Evolutionary conservation across 1,140 invertebrate genomes (phyloP), one percentile per base, ranked within the genome.

Genomic region (Hermetia illucens): DNA sequence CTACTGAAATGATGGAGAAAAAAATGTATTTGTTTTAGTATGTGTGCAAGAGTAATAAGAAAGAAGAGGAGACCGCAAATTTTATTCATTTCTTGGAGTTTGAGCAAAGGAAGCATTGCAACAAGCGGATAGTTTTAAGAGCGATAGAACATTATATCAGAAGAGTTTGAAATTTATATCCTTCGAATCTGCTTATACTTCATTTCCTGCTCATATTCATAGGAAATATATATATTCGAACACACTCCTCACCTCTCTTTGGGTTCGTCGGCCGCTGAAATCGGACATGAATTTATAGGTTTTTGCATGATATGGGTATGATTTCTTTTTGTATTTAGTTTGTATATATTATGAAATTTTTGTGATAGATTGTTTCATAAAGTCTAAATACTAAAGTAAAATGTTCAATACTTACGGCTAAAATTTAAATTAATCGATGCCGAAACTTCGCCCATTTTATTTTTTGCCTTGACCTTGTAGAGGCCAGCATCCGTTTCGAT

Each of bases 351-450:
- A 19, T 38, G 8, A 5, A 3, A 3, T 27, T 38, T 38, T 3
- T 38, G 8, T 16, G 17, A 8, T 8, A 12, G 8, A 15, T 34
- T 8, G 8, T 12, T 27, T 27, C 13, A 13, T 27, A 27, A 27
- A 32, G 13, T 32, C 12, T 12, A 18, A 20, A 17, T 24, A 10
- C 13, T 21, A 38, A 25, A 12, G 4, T 8, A 16, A 13, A 16
- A 12, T 32, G 19, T 21, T 16, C 31, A 3, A 4, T 55, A 91
- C 88, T 91, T 69, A 95, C 90, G 88, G 64, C 88, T 92, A 64
- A 98, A 96, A 73, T 97, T 97, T 55, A 98, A 77, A 64, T 95
- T 97, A 64, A 98, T 96, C 51, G 91, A 95, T 46, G 92, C 92
- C 41, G 91, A 83, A 55, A 96, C 91, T 74, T 97, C 92, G 57